Percentiles rank a stretch among this genome's conserved stretches.
Evolutionary conservation across 2,888 invertebrate species (phyloP).

Genomic region (Hymenopus coronatus): DNA sequence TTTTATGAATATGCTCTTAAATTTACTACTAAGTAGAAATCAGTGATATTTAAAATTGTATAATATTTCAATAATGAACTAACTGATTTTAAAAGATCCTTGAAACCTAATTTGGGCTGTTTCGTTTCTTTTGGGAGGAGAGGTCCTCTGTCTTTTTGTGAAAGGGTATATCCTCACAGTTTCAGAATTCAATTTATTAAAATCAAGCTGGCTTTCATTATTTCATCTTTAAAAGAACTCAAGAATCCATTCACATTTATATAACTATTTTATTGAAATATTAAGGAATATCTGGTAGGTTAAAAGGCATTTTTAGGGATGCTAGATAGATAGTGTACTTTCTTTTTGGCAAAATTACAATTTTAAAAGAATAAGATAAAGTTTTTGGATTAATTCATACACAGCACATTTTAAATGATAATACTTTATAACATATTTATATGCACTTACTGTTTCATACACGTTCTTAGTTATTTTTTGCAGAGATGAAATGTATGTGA

Average conservation of each 20-base stretch:
- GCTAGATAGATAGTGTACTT: background rate
- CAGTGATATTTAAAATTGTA: too few species aligned
- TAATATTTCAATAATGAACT: too few species aligned
- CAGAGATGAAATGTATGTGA: background rate
- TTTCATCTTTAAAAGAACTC: background rate
- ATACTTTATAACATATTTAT: slow-evolving; percentile 1
- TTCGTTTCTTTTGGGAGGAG: too few species aligned
- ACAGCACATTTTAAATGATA: slow-evolving; percentile 9
- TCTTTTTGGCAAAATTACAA: background rate
- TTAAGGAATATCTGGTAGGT: background rate
- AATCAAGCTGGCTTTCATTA: background rate
- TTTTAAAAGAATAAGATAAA: background rate
- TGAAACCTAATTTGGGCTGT: too few species aligned
- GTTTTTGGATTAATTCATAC: slow-evolving; percentile 6
- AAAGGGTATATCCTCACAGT: background rate
- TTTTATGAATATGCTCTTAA: too few species aligned
- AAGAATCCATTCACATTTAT: background rate
- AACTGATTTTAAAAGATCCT: too few species aligned
- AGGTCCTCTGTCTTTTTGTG: background rate
- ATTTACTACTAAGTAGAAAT: too few species aligned
- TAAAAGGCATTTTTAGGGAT: background rate
- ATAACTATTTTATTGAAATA: background rate
- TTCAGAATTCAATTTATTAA: background rate
- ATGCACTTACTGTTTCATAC: slow-evolving; percentile 18
- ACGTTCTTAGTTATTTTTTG: background rate